Base-by-base conservation (phyloP, 2,113 vertebrate genomes). In the Pachypanchax playfairii region DNA sequence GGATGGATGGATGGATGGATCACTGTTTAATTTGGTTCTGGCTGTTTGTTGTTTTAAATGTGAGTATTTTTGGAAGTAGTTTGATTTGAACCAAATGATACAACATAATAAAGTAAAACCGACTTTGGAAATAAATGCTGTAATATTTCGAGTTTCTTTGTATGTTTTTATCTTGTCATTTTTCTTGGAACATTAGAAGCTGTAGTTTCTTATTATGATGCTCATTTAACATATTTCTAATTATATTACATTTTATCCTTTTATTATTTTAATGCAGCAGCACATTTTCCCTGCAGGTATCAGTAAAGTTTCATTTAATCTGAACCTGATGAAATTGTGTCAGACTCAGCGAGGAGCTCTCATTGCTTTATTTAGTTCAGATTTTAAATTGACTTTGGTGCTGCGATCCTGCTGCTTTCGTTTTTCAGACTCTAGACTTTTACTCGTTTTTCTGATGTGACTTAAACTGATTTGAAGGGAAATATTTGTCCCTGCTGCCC, bases 301-400 rank as follows among this genome's bases (percentile, higher is more conserved):
- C 85, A 73, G 79, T 83, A 85, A 65, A 77, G 58, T 83, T 87
- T 70, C 78, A 79, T 86, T 61, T 81, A 51, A 79, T 81, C 38
- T 69, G 72, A 71, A 79, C 63, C 78, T 77, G 80, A 83, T 85
- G 77, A 83, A 83, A 79, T 31, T 65, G 79, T 87, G 85, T 85
- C 82, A 85, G 50, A 39, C 73, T 54, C 60, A 36, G 72, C 43
- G 60, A 70, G 77, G 63, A 62, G 71, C 71, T 59, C 60, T 48
- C 20, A 14, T 36, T 57, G 71, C 82, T 83, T 85, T 83, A 81
- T 81, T 83, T 81, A 83, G 77, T 73, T 43, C 68, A 25, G 21
- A 13, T 70, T 72, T 75, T 29, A 77, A 61, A 80, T 73, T 57
- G 76, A 66, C 63, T 85, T 68, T 71, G 62, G 24, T 36, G 49